Conservation (phyloP, 1,140 invertebrate species). For the Drosophila repletoides region DNA sequence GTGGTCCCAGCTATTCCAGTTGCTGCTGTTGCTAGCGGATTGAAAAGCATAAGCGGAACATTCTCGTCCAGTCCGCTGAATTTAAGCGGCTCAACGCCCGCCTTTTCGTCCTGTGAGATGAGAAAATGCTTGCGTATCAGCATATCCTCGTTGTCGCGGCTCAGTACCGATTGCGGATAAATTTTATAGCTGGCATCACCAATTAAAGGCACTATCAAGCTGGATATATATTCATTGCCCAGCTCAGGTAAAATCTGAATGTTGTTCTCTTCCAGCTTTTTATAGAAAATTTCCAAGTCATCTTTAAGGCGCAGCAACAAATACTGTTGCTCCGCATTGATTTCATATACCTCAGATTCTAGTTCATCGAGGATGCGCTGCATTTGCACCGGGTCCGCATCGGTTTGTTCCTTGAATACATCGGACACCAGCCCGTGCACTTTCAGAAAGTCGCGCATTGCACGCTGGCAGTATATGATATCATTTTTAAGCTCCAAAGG, state of each 20-base stretch:
- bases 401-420: slow-evolving; percentile 67
- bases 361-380: slow-evolving; percentile 74
- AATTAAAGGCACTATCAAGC: slow-evolving; percentile 65
- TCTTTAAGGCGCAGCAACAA: slow-evolving; percentile 62
- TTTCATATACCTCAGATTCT: slow-evolving; percentile 73
- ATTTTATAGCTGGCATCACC: slow-evolving; percentile 51
- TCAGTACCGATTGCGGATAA: slow-evolving; percentile 51
- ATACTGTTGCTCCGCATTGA: slow-evolving; percentile 74
- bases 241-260: slow-evolving; percentile 44
- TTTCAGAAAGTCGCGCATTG: slow-evolving; percentile 72
- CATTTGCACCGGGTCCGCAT: slow-evolving; percentile 76
- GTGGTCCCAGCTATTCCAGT: no score
- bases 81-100: slow-evolving; percentile 53
- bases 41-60: slow-evolving; percentile 48
- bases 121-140: slow-evolving; percentile 73
- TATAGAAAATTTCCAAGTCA: slow-evolving; percentile 53
- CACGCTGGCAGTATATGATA: slow-evolving; percentile 77
- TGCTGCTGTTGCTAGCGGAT: neutral
- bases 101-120: slow-evolving; percentile 62
- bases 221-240: slow-evolving; percentile 61
- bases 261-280: slow-evolving; percentile 50
- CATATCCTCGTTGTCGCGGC: slow-evolving; percentile 67
- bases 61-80: slow-evolving; percentile 60
- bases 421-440: slow-evolving; percentile 78
- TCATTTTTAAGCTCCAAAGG: slow-evolving; percentile 76